Evolutionary conservation across 2,113 vertebrate genomes (phyloP).

Genomic region (Gobiocypris rarus): DNA sequence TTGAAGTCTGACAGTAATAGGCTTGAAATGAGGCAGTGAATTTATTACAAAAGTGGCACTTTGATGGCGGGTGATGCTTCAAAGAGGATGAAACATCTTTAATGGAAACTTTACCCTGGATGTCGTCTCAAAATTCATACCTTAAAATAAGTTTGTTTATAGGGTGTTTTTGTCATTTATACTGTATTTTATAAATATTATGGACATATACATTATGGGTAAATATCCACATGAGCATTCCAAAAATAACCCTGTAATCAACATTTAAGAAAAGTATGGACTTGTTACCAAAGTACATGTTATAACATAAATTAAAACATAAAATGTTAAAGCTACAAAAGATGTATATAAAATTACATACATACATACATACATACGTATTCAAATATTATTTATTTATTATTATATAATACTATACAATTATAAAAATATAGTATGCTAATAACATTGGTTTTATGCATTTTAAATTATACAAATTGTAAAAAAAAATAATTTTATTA

Average conservation of each 20-base stretch:
- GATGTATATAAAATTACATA: too few species aligned
- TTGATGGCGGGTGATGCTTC: neutral
- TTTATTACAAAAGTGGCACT: neutral
- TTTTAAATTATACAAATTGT: too few species aligned
- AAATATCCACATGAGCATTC: neutral
- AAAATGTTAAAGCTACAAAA: too few species aligned
- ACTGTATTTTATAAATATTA: neutral
- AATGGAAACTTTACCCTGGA: neutral
- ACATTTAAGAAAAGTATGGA: neutral
- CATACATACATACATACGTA: neutral
- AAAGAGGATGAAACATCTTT: neutral
- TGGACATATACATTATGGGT: neutral
- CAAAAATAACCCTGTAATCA: neutral
- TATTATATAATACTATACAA: too few species aligned
- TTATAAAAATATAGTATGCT: too few species aligned
- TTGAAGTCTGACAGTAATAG: slow-evolving; percentile 23
- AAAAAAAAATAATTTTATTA: too few species aligned
- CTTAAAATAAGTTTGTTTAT: neutral
- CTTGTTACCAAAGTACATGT: neutral
- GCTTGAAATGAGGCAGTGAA: neutral
- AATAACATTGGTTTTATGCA: too few species aligned
- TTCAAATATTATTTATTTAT: too few species aligned
- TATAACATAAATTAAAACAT: neutral
- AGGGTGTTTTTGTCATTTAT: neutral
- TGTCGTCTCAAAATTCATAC: neutral